Conservation (phyloP, 2,113 vertebrate species). For the Python bivittatus region DNA sequence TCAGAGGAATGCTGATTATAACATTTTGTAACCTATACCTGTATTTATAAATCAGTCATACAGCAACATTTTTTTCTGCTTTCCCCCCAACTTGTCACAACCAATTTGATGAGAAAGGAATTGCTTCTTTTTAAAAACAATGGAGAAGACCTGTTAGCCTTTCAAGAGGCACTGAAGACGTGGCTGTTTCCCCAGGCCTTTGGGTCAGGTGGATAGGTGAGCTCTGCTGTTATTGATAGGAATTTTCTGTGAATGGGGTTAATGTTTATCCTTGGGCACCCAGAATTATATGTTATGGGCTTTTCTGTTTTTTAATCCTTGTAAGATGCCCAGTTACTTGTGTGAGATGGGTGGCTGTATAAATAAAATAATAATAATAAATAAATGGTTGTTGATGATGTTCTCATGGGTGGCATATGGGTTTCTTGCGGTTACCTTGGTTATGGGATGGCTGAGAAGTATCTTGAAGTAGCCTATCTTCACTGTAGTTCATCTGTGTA, state of each 20-base stretch:
- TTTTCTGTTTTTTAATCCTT: background rate
- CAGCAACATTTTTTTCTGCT: background rate
- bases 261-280: background rate
- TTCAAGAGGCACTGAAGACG: background rate
- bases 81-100: background rate
- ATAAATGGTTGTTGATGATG: background rate
- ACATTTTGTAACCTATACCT: background rate
- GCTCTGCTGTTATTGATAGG: background rate
- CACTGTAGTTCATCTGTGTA: background rate
- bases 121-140: background rate
- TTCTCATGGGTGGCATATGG: background rate
- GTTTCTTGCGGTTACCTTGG: background rate
- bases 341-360: background rate
- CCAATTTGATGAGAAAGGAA: background rate
- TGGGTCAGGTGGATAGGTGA: background rate
- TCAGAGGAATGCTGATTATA: background rate
- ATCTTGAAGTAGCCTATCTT: background rate
- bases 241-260: background rate
- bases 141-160: background rate
- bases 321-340: background rate
- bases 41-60: background rate
- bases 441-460: background rate
- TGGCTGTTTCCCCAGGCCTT: background rate
- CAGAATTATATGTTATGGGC: background rate
- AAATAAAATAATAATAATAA: background rate